Conservation (phyloP, 2,113 vertebrate species). For the Pimephales promelas region DNA sequence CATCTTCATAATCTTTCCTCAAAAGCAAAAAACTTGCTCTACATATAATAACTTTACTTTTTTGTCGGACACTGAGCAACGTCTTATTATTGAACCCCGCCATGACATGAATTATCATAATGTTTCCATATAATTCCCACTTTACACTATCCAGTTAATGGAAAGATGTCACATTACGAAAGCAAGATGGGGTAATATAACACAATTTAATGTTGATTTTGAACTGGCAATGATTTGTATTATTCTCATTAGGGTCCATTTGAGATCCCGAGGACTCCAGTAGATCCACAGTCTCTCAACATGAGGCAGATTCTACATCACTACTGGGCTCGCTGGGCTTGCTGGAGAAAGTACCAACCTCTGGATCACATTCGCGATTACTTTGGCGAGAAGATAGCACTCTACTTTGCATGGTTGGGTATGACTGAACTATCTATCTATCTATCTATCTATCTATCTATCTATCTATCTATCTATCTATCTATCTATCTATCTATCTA, state of each 20-base stretch:
- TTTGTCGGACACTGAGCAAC: no score
- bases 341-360: slow-evolving; percentile 80
- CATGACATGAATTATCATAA: neutral
- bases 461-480: no score
- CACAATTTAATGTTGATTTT: neutral
- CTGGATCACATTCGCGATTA: slow-evolving; percentile 73
- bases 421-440: neutral
- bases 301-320: slow-evolving; percentile 75
- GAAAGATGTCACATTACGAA: neutral
- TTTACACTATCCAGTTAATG: neutral
- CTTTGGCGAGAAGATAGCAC: slow-evolving; percentile 74
- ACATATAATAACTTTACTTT: no score
- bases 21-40: no score
- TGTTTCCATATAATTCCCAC: no score
- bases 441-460: no score
- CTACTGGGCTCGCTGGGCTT: slow-evolving; percentile 74
- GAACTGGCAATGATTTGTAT: neutral
- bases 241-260: slow-evolving; percentile 68
- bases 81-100: no score
- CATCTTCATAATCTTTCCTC: neutral
- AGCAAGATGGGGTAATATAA: neutral
- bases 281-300: slow-evolving; percentile 70
- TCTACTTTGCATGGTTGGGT: slow-evolving; percentile 75
- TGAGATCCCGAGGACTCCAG: slow-evolving; percentile 62
- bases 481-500: no score